Base-by-base conservation (phyloP, 2,113 vertebrate species). In the Clupea harengus region DNA sequence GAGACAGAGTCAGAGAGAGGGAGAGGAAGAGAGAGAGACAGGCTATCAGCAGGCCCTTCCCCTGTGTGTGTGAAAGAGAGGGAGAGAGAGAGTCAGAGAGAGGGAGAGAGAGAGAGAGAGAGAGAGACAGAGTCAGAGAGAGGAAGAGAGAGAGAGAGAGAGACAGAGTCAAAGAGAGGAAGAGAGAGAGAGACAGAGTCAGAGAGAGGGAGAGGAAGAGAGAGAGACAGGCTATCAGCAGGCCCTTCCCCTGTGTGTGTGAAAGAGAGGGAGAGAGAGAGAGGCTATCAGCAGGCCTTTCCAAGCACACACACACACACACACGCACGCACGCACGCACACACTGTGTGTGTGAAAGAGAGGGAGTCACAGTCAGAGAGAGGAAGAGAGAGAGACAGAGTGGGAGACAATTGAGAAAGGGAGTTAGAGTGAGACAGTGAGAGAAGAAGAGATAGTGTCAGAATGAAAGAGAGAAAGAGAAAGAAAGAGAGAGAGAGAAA, bases 91-190 rank as follows among this genome's bases (percentile, higher is more conserved):
- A 64, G 57, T 46, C 25, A 75, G 20, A 49, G 50, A 83, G 25
- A 20, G 18, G 20, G 17, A 83, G 17, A 44, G 28, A 57, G 52
- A 60, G 17, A 44, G 17, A 64, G 39, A 44, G 17, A 50, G 11
- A 82, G 25, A 45, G 45, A 64, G 10, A n/a, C n/a, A n/a, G n/a
- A n/a, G n/a, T n/a, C n/a, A n/a, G n/a, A n/a, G n/a, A n/a, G n/a
- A n/a, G n/a, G n/a, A n/a, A 28, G 0, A 75, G 46, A 4, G 20
- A 25, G 32, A 28, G 46, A 25, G 60, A 67, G 60, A 67, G 60
- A 88, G 98, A 97, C 90, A 99, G 97, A 0, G 98, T 99, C 94
- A 99, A 98, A 0, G 98, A 99, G 92, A 99, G 8, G 86, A 25
- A 4, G 46, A 15, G 17, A 6, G 10, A n/a, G 20, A 82, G 1